phyloP scores from a whole-genome alignment of 2,888 invertebrate species.

The Ophion slaviceki region DNA sequence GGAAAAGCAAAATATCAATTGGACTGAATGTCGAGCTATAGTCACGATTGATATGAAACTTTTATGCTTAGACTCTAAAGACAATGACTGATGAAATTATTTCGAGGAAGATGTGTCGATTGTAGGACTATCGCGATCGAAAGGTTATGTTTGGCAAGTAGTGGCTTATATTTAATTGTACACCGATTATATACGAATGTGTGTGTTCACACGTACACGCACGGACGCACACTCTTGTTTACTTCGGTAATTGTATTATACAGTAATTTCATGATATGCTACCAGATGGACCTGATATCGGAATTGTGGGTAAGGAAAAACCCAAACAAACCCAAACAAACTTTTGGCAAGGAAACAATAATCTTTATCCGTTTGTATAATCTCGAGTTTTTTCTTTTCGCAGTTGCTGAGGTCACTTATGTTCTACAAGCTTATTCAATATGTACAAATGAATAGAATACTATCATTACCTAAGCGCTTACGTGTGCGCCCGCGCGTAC shows the following conservation, averaged over 20 bases:
- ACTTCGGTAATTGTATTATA: background rate
- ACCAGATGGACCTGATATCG: background rate
- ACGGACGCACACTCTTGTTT: background rate
- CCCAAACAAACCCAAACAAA: too few relatives aligned
- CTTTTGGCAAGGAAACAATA: slow-evolving; percentile 33
- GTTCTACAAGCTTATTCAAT: slow-evolving; percentile 67
- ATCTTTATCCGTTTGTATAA: background rate
- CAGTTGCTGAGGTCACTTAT: slow-evolving; percentile 28
- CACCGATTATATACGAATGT: slow-evolving; percentile 2
- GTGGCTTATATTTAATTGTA: slow-evolving; percentile 20
- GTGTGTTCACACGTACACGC: background rate
- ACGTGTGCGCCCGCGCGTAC: slow-evolving; percentile 53
- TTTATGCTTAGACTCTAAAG: background rate
- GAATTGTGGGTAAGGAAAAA: background rate
- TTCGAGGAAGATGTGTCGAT: slow-evolving; percentile 6
- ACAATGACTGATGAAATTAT: slow-evolving; percentile 9
- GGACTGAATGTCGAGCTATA: background rate
- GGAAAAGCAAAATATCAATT: background rate
- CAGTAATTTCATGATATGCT: background rate
- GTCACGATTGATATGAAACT: background rate
- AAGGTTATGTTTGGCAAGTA: slow-evolving; percentile 38
- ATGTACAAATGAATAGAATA: slow-evolving; percentile 79
- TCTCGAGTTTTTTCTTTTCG: slow-evolving; percentile 20
- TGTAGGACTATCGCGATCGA: background rate
- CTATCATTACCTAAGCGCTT: slow-evolving; percentile 45